phyloP scores from a whole-genome alignment of 2,797 vertebrate species.

The Botia almorhae region DNA sequence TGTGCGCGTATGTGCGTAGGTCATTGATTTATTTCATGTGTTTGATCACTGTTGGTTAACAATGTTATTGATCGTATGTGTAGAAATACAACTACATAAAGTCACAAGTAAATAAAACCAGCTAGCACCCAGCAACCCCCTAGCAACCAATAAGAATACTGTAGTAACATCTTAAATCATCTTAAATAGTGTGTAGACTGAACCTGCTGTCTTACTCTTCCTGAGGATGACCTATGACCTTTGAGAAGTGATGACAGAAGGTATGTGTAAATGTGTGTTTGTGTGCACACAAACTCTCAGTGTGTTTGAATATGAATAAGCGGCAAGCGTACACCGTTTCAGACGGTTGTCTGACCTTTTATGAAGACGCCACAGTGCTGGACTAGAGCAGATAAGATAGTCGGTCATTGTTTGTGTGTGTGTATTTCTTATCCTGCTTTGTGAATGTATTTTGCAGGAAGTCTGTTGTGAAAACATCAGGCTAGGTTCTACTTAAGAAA shows the following conservation, averaged over 20 bases:
- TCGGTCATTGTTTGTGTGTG: slow-evolving; percentile 27
- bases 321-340: slow-evolving; percentile 10
- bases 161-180: not conserved
- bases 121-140: too few species aligned
- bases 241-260: slow-evolving; percentile 2
- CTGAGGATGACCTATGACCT: not conserved
- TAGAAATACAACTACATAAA: not conserved
- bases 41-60: not conserved
- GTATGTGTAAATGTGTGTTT: not conserved
- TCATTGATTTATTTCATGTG: slow-evolving; percentile 13
- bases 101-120: not conserved
- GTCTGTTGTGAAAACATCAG: not conserved
- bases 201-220: not conserved
- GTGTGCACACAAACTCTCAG: not conserved
- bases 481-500: not conserved
- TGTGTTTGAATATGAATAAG: slow-evolving; percentile 23
- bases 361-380: slow-evolving; percentile 21
- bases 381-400: slow-evolving; percentile 23
- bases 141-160: too few species aligned
- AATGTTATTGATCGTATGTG: not conserved
- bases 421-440: slow-evolving; percentile 7
- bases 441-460: slow-evolving; percentile 10
- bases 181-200: not conserved
- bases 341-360: slow-evolving; percentile 41
- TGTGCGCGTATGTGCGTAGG: slow-evolving; percentile 16